These are phyloP conservation scores for Calyptommatus sinebrachiatus DNA, from an alignment of 2,113 vertebrate genomes.

Conservation along the genomic window DNA sequence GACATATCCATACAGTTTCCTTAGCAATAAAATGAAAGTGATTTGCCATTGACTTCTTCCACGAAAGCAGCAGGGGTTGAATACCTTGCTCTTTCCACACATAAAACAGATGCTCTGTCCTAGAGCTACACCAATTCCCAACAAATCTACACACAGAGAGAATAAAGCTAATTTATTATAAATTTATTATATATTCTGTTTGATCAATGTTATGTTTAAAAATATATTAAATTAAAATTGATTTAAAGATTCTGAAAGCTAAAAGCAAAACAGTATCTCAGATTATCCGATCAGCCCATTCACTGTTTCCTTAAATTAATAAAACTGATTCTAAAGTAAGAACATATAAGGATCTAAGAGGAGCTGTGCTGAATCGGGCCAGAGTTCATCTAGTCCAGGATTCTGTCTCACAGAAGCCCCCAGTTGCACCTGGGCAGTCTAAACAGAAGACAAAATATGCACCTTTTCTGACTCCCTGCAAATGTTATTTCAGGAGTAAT, in stretches of 20 bases:
- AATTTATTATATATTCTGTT: background rate
- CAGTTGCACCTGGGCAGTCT: no score
- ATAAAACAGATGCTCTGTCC: background rate
- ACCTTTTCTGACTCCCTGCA: no score
- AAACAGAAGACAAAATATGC: no score
- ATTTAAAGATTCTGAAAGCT: constrained; percentile 3
- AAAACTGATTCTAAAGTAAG: constrained; percentile 34
- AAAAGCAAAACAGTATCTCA: background rate
- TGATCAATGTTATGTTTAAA: background rate
- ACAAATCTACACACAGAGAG: background rate
- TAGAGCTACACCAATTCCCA: background rate
- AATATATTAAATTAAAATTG: background rate
- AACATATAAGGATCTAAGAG: no score
- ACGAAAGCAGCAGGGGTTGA: background rate
- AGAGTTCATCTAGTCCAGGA: no score
- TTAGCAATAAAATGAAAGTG: no score
- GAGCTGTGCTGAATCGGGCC: no score
- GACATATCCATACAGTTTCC: no score
- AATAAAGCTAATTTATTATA: background rate
- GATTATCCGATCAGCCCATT: constrained; percentile 16
- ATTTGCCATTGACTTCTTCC: no score
- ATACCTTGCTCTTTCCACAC: background rate
- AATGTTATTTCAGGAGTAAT: no score
- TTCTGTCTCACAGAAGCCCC: no score
- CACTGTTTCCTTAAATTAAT: constrained; percentile 10